These are phyloP conservation scores for Calephelis nemesis DNA, from an alignment of 1,140 invertebrate species.

Conservation along the genomic window DNA sequence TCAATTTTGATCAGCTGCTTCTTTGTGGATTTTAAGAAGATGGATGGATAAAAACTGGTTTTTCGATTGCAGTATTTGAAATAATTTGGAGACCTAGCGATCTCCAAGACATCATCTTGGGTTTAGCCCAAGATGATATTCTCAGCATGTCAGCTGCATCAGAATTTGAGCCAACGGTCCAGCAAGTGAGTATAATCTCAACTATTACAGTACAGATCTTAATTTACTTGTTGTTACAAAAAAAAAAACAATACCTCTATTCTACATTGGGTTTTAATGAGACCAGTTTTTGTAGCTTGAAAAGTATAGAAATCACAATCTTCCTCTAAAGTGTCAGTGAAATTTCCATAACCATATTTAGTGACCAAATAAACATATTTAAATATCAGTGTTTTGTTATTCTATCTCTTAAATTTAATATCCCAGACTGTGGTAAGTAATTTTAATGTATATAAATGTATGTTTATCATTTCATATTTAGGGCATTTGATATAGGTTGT, in stretches of 20 bases:
- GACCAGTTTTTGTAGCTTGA: too few species aligned
- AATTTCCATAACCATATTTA: too few species aligned
- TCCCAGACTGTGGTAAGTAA: constrained; percentile 30
- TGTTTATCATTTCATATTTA: constrained; percentile 21
- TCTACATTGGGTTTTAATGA: too few species aligned
- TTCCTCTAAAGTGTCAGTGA: background rate
- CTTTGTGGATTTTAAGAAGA: constrained; percentile 54
- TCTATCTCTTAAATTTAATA: constrained; percentile 30
- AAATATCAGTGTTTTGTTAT: constrained; percentile 53
- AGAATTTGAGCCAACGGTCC: constrained; percentile 76
- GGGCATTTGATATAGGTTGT: constrained; percentile 39
- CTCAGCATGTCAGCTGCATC: constrained; percentile 77
- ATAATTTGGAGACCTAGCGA: constrained; percentile 67
- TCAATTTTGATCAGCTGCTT: constrained; percentile 50
- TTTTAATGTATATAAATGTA: constrained; percentile 28
- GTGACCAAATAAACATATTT: constrained; percentile 48
- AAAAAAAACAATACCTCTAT: constrained; percentile 1
- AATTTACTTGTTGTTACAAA: background rate
- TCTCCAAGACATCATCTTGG: constrained; percentile 69
- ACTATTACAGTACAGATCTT: background rate
- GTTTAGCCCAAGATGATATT: constrained; percentile 78
- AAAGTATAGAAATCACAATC: background rate
- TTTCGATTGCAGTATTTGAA: constrained; percentile 75
- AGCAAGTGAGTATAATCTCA: constrained; percentile 64
- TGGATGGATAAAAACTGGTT: constrained; percentile 65